Conservation (phyloP, 2,797 vertebrate species). For the Anguilla obscura region DNA sequence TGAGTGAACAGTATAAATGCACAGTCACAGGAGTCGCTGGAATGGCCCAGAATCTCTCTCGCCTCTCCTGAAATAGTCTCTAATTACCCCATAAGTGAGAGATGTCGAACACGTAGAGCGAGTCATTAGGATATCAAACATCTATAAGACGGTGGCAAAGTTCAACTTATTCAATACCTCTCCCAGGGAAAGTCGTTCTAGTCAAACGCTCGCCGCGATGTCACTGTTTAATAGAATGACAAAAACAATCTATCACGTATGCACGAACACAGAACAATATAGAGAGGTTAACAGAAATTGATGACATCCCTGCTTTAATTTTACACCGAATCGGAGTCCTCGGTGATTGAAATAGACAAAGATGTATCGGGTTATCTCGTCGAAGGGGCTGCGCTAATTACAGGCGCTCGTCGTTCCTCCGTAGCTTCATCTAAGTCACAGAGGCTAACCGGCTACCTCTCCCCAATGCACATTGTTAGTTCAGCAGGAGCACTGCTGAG, state of each 20-base stretch:
- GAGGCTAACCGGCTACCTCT: constrained; percentile 87
- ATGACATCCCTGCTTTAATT: constrained; percentile 90
- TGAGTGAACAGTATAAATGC: background rate
- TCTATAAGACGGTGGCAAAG: constrained; percentile 40
- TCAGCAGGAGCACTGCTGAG: constrained; percentile 82
- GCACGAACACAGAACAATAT: constrained; percentile 83
- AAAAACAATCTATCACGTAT: constrained; percentile 88
- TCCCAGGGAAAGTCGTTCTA: constrained; percentile 62
- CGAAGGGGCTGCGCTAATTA: constrained; percentile 88
- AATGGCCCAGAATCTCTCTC: constrained; percentile 19
- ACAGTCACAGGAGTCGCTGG: background rate
- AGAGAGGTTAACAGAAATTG: constrained; percentile 91
- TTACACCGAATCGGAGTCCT: constrained; percentile 79
- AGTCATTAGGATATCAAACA: constrained; percentile 49
- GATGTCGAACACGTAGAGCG: constrained; percentile 28
- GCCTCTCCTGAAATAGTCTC: constrained; percentile 21
- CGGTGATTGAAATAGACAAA: constrained; percentile 93
- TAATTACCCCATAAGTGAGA: constrained; percentile 35
- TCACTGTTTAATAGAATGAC: constrained; percentile 89
- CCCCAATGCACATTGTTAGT: constrained; percentile 83
- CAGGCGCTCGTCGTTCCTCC: constrained; percentile 84
- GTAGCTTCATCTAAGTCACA: constrained; percentile 86
- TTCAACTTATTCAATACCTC: constrained; percentile 48
- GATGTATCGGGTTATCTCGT: constrained; percentile 88
- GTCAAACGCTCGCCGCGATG: constrained; percentile 42